These are phyloP conservation scores for Eulemur coronatus DNA, from an alignment of 2,797 vertebrate species.

Conservation along the genomic window DNA sequence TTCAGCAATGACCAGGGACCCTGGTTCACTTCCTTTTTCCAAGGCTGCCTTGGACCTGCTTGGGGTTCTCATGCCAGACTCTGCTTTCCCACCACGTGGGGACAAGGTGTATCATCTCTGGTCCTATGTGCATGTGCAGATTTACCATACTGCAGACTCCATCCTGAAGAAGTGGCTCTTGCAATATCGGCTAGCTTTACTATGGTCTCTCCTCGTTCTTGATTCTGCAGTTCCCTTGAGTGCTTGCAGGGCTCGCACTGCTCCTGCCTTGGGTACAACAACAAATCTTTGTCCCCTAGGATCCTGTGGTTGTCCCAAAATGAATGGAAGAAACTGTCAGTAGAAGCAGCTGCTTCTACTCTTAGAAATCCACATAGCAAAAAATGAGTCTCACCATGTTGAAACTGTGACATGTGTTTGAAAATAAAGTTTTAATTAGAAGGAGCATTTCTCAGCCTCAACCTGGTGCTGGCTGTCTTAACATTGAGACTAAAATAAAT, in stretches of 20 bases:
- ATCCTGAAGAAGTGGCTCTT: not conserved
- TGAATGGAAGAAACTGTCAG: not conserved
- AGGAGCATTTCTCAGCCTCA: constrained; percentile 73
- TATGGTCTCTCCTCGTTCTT: rapidly evolving
- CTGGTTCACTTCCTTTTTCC: not conserved
- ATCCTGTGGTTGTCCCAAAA: not conserved
- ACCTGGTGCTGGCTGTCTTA: constrained; percentile 72
- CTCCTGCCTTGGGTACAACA: not conserved
- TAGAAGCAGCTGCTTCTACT: constrained; percentile 35
- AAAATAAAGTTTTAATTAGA: constrained; percentile 80
- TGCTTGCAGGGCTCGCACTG: rapidly evolving
- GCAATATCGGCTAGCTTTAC: rapidly evolving
- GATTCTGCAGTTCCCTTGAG: not conserved
- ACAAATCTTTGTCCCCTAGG: not conserved
- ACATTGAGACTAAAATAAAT: constrained; percentile 63
- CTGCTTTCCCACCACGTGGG: no score
- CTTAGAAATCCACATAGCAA: constrained; percentile 30
- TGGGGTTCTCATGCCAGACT: not conserved
- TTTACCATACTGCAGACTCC: not conserved
- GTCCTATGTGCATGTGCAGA: rapidly evolving
- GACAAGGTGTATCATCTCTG: rapidly evolving
- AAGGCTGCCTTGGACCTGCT: not conserved
- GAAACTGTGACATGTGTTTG: constrained; percentile 75
- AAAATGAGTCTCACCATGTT: constrained; percentile 57
- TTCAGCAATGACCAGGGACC: rapidly evolving